Evolutionary conservation across 2,888 invertebrate species (phyloP).

Genomic region (Watsonalla binaria): DNA sequence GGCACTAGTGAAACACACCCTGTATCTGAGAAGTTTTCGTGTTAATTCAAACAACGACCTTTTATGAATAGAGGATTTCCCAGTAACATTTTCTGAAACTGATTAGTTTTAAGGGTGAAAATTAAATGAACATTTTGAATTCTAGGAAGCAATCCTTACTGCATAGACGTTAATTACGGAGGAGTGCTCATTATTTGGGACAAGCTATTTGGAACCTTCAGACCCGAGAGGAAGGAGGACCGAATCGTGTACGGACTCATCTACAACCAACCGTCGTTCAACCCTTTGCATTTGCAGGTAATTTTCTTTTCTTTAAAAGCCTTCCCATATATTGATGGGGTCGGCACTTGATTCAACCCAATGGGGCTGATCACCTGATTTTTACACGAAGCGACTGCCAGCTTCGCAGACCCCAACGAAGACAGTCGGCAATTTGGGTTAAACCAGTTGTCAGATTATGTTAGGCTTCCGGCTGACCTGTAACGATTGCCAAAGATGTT

Average conservation of each 20-base stretch:
- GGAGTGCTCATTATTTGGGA: conserved; percentile 93
- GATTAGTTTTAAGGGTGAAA: neutral
- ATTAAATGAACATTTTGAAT: conserved; percentile 15
- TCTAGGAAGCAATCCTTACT: conserved; percentile 89
- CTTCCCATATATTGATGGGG: too few species aligned
- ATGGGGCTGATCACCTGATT: neutral
- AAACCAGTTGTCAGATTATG: too few species aligned
- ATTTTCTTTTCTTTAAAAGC: conserved; percentile 8
- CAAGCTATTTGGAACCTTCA: conserved; percentile 86
- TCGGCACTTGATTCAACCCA: too few species aligned
- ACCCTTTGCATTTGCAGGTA: conserved; percentile 86
- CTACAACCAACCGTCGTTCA: conserved; percentile 85
- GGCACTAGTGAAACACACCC: too few species aligned
- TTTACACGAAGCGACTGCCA: neutral
- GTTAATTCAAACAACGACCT: too few species aligned
- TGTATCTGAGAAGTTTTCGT: too few species aligned
- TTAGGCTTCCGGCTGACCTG: too few species aligned
- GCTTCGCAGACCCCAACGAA: neutral
- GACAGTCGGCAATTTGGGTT: too few species aligned
- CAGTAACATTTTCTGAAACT: neutral
- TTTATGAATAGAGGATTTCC: too few species aligned
- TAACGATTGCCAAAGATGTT: too few species aligned
- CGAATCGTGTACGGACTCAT: conserved; percentile 89
- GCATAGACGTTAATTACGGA: conserved; percentile 93
- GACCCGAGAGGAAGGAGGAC: conserved; percentile 80